Percentiles rank a stretch among this genome's conserved stretches.
Evolutionary conservation across 2,797 vertebrate species (phyloP).

Genomic region (Pipistrellus pipistrellus): DNA sequence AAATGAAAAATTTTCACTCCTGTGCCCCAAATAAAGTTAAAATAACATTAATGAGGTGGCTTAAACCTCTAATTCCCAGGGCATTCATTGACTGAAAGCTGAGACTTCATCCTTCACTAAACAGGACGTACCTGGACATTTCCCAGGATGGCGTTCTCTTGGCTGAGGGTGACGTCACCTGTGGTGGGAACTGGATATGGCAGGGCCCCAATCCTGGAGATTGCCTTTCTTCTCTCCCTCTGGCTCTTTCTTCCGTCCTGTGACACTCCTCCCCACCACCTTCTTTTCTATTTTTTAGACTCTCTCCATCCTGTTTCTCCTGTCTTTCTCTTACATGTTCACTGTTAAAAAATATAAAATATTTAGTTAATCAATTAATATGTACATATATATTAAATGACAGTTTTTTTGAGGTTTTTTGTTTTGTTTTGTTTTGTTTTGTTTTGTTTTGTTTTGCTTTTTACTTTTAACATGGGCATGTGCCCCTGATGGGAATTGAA

Average conservation of each 20-base stretch:
- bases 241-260: accelerated
- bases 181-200: neutral
- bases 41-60: neutral
- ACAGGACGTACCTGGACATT: neutral
- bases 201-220: accelerated
- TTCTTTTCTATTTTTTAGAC: neutral
- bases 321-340: neutral
- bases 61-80: neutral
- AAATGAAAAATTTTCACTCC: neutral
- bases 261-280: no score
- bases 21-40: neutral
- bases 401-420: neutral
- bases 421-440: neutral
- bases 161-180: neutral
- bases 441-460: neutral
- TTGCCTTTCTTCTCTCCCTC: accelerated
- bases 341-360: neutral
- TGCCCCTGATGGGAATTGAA: no score
- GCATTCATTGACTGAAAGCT: neutral
- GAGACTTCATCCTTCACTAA: neutral
- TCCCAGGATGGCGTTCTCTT: neutral
- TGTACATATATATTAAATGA: neutral
- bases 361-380: neutral
- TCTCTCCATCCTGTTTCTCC: neutral
- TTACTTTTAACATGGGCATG: neutral